phyloP scores from a whole-genome alignment of 2,888 invertebrate species.

The Carpatolechia fugitivella region DNA sequence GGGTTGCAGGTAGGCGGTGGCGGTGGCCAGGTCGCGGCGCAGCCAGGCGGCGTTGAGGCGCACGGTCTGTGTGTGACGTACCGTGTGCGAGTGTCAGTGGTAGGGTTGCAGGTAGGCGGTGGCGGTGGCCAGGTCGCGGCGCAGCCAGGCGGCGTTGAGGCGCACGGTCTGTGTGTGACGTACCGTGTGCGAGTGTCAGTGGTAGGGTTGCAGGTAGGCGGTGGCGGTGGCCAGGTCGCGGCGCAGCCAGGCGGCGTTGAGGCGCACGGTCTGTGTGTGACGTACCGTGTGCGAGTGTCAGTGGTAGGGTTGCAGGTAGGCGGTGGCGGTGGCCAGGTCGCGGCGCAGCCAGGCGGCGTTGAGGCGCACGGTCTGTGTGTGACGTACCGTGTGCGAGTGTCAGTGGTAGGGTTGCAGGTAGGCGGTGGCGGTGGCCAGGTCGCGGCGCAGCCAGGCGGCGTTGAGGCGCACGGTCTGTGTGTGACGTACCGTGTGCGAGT shows the following conservation, averaged over 20 bases:
- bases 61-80: conserved; percentile 83
- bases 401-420: conserved; percentile 78
- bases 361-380: conserved; percentile 88
- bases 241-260: conserved; percentile 92
- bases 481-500: conserved; percentile 1
- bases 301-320: conserved; percentile 77
- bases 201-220: conserved; percentile 76
- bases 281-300: conserved; percentile 32
- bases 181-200: conserved; percentile 38
- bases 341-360: conserved; percentile 93
- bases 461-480: conserved; percentile 92
- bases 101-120: conserved; percentile 77
- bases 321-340: conserved; percentile 83
- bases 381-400: conserved; percentile 22
- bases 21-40: conserved; percentile 85
- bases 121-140: conserved; percentile 86
- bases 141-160: conserved; percentile 92
- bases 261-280: conserved; percentile 87
- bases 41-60: conserved; percentile 94
- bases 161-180: conserved; percentile 86
- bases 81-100: conserved; percentile 44
- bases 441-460: conserved; percentile 91
- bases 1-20: conserved; percentile 79
- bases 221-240: conserved; percentile 86
- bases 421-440: conserved; percentile 82